A percentile compares a stretch with the other conserved stretches of the same genome.
Evolutionary conservation across 2,888 invertebrate genomes (phyloP).

Genomic region (Nysson spinosus): DNA sequence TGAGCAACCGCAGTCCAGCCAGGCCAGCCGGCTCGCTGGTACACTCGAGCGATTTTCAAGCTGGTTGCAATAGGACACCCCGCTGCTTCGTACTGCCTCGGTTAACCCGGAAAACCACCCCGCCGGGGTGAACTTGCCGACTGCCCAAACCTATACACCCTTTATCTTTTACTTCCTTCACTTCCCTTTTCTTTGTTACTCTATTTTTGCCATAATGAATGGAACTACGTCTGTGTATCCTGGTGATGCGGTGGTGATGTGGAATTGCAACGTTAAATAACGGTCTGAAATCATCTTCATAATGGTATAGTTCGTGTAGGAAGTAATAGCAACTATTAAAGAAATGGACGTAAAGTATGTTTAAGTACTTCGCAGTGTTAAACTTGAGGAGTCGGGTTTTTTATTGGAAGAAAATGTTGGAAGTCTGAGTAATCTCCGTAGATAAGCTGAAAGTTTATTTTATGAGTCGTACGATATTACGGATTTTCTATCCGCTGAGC

Average conservation of each 20-base stretch:
- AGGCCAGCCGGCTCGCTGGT: constrained; percentile 32
- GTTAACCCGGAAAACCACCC: constrained; percentile 60
- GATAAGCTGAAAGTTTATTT: constrained; percentile 52
- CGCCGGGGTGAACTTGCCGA: constrained; percentile 31
- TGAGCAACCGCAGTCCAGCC: constrained; percentile 42
- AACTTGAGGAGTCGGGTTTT: constrained; percentile 34
- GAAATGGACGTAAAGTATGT: too few relatives aligned
- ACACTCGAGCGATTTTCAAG: constrained; percentile 62
- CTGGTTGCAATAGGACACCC: constrained; percentile 61
- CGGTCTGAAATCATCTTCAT: too few relatives aligned
- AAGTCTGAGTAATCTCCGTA: constrained; percentile 32
- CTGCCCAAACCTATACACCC: constrained; percentile 12
- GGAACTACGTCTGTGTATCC: too few relatives aligned
- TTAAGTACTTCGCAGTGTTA: too few relatives aligned
- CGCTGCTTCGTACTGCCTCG: constrained; percentile 53
- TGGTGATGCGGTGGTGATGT: too few relatives aligned
- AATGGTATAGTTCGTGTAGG: too few relatives aligned
- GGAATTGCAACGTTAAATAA: too few relatives aligned
- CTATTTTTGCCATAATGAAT: too few relatives aligned
- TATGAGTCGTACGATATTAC: constrained; percentile 51
- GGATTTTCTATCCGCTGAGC: constrained; percentile 42
- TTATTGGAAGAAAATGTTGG: constrained; percentile 46
- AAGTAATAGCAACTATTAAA: too few relatives aligned
- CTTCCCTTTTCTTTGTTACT: constrained; percentile 2
- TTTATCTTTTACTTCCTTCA: constrained; percentile 3